These are phyloP conservation scores for human DNA, from an alignment of 2,113 vertebrate genomes.

Conservation along the genomic window GRCh38 chr1:211640501-211641000, in stretches of 20 bases:
- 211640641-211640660: neutral
- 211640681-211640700: neutral
- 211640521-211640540: neutral
- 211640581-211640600: neutral
- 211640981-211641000: too few species aligned
- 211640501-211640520: fast-evolving
- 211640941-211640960: too few species aligned
- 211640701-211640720: neutral
- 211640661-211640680: neutral
- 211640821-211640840: neutral
- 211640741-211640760: neutral
- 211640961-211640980: too few species aligned
- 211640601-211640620: neutral
- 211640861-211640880: too few species aligned
- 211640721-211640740: neutral
- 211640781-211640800: neutral
- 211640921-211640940: too few species aligned
- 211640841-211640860: too few species aligned
- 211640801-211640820: neutral
- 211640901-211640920: too few species aligned
- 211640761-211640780: neutral
- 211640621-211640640: neutral
- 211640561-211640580: neutral
- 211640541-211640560: neutral
- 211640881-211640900: too few species aligned